Evolutionary conservation across 1,140 invertebrate species (phyloP), one percentile per base, ranked within the genome.

Genomic region (Stegodyphus mimosarum): DNA sequence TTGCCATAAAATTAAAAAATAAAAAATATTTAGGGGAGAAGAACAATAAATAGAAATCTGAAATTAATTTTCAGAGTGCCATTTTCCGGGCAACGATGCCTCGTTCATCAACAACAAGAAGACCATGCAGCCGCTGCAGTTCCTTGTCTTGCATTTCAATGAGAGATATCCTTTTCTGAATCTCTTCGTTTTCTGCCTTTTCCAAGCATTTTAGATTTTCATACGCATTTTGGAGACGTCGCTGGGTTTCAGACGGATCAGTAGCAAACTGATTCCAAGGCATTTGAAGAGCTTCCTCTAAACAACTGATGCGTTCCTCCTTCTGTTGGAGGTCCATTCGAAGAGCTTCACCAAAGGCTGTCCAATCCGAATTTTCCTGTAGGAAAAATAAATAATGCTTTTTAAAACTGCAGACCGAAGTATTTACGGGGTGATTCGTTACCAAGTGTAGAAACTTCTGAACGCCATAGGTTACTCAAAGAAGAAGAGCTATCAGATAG

Each of bases 361-460:
- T 71, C 69, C 69, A 71, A 50, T 71, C 33, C 15, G 69, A 71
- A 10, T 48, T 48, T 71, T 71, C 69, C 69, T 71, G 49, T 10
- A 33, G 7, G 5, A 7, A 6, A 17, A 67, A 18, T 6, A 67
- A 67, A 33, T 1, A 33, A 33, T 33, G 3, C 33, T 33, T 33
- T 33, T 33, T 33, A 33, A 33, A 33, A 33, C 3, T 1, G 33
- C 33, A 33, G 33, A 33, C 33, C 33, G 33, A 3, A 3, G 33
- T 33, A 33, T 33, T 33, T 33, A 33, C 33, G 3, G 33, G 3
- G 33, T 33, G 33, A 33, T 33, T 33, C 33, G 33, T 3, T 33
- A 33, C 33, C 33, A 33, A 33, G 33, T 33, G 33, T 33, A 33
- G 1, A 33, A 33, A 33, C 33, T 33, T 33, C 33, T 33, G 1